These are phyloP conservation scores for Adelognathus sp. DNA, from an alignment of 2,888 invertebrate species.

Conservation along the genomic window DNA sequence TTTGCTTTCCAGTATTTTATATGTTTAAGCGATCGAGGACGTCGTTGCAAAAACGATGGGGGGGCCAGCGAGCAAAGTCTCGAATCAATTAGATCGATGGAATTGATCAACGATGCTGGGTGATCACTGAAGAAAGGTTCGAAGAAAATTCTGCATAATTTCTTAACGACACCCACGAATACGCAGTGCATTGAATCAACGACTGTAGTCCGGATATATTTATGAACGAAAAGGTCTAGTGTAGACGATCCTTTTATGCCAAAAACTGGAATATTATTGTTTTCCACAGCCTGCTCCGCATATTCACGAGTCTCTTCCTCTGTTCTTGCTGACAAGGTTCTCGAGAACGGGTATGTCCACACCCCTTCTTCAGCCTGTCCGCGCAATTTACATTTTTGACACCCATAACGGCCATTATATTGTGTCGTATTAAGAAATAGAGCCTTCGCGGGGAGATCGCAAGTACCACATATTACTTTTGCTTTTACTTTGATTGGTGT, in stretches of 20 bases:
- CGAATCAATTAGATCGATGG: conserved; percentile 35
- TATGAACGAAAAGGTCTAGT: conserved; percentile 7
- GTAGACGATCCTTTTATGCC: conserved; percentile 56
- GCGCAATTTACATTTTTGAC: conserved; percentile 14
- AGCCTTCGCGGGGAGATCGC: conserved; percentile 39
- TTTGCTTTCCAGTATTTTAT: conserved; percentile 59
- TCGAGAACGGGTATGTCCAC: not conserved
- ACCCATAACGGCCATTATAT: conserved; percentile 15
- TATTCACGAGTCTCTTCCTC: not conserved
- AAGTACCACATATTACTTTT: not conserved
- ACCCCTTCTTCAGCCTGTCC: not conserved
- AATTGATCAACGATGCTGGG: conserved; percentile 30
- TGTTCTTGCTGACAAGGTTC: not conserved
- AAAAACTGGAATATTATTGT: not conserved
- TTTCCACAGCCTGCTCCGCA: not conserved
- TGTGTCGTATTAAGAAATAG: conserved; percentile 28
- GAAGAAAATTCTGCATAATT: conserved; percentile 47
- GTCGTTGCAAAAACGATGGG: conserved; percentile 54
- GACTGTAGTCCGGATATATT: conserved; percentile 46
- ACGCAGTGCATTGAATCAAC: conserved; percentile 59
- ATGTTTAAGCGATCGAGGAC: conserved; percentile 48
- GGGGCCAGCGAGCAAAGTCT: conserved; percentile 45
- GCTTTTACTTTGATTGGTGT: not conserved
- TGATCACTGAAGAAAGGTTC: not conserved
- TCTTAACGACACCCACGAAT: conserved; percentile 49